Conservation (phyloP, 2,888 invertebrate genomes). For the Ochropleura plecta region DNA sequence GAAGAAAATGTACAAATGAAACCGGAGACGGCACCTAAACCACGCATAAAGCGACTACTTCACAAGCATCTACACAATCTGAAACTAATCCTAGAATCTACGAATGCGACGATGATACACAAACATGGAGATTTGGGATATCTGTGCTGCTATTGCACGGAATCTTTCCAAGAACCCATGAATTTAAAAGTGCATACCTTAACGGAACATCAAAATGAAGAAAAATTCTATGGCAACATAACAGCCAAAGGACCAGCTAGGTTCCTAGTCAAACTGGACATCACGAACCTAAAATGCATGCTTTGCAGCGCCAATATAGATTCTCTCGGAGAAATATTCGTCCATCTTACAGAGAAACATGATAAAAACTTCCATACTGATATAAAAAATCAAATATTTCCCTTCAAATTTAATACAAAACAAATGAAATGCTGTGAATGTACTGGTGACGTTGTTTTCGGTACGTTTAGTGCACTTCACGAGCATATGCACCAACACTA, state of each 20-base stretch:
- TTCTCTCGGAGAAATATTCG: constrained; percentile 43
- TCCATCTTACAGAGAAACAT: constrained; percentile 57
- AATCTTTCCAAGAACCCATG: constrained; percentile 68
- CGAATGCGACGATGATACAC: constrained; percentile 45
- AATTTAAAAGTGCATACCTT: constrained; percentile 76
- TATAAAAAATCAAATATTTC: constrained; percentile 67
- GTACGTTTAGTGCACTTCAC: constrained; percentile 67
- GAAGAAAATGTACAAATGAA: background rate
- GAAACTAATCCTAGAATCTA: constrained; percentile 38
- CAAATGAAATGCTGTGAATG: constrained; percentile 58
- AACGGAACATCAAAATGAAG: constrained; percentile 22
- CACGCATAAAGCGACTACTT: constrained; percentile 22
- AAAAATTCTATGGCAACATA: constrained; percentile 40
- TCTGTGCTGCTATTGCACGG: constrained; percentile 73
- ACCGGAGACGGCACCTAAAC: background rate
- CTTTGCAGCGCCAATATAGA: constrained; percentile 56
- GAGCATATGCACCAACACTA: constrained; percentile 79
- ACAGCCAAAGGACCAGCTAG: constrained; percentile 14
- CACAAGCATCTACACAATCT: constrained; percentile 49
- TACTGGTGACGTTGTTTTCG: constrained; percentile 31
- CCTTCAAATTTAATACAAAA: constrained; percentile 62
- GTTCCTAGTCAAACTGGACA: constrained; percentile 48
- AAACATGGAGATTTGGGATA: constrained; percentile 70
- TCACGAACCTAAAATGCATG: constrained; percentile 52
- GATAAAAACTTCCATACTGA: constrained; percentile 54